A percentile compares a stretch with the other conserved stretches of the same genome.
Conservation (phyloP, 1,140 invertebrate species). For the Hermatobates lingyangjiaoensis region DNA sequence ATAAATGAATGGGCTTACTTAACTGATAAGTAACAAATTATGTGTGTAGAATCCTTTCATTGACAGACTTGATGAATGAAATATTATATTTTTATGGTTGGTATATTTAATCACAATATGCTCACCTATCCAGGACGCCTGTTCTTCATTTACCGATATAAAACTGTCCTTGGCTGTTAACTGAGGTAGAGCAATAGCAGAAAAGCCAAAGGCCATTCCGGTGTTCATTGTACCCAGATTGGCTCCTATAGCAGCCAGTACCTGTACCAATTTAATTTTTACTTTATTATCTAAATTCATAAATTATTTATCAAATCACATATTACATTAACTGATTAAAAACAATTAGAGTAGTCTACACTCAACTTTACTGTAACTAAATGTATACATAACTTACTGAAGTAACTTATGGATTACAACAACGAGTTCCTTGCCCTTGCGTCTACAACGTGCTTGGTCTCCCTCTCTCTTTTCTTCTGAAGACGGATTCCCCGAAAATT, state of each 20-base stretch:
- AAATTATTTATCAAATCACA: neutral
- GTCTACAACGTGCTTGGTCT: too few relatives aligned
- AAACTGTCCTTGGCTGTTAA: conserved; percentile 30
- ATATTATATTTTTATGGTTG: too few relatives aligned
- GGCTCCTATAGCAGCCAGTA: conserved; percentile 37
- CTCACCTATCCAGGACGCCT: conserved; percentile 56
- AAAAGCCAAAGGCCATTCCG: conserved; percentile 51
- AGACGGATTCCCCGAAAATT: too few relatives aligned
- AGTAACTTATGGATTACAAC: neutral
- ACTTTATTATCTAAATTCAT: too few relatives aligned
- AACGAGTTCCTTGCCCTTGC: neutral
- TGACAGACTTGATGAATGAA: too few relatives aligned
- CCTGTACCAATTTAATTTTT: conserved; percentile 29
- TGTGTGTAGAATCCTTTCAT: too few relatives aligned
- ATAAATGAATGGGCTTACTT: too few relatives aligned
- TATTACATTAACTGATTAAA: neutral
- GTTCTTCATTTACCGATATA: conserved; percentile 33
- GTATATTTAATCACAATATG: too few relatives aligned
- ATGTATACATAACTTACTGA: neutral
- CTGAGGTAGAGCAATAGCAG: conserved; percentile 47
- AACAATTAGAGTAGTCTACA: neutral
- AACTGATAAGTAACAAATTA: too few relatives aligned
- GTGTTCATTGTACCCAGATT: conserved; percentile 50
- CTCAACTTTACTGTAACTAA: too few relatives aligned
- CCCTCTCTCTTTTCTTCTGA: too few relatives aligned